Conservation (phyloP, 2,888 invertebrate species). For the Archaeoteleia sp. region DNA sequence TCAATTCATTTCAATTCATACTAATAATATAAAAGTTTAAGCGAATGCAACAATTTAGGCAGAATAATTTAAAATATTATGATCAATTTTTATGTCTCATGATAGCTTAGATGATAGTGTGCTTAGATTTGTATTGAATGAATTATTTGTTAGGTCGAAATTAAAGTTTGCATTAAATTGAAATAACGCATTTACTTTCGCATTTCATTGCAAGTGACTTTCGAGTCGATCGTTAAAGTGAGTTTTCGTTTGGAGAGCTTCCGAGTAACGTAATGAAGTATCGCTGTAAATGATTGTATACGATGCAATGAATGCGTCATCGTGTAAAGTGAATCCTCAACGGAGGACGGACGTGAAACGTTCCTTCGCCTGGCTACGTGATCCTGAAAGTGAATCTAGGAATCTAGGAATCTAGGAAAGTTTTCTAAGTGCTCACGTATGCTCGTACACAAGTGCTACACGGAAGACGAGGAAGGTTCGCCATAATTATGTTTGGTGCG, state of each 20-base stretch:
- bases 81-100: too few species aligned
- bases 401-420: conserved; percentile 55
- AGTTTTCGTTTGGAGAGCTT: conserved; percentile 22
- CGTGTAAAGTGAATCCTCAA: conserved; percentile 24
- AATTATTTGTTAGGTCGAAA: too few species aligned
- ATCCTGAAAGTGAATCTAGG: conserved; percentile 55
- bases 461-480: conserved; percentile 53
- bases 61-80: too few species aligned
- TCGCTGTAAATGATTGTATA: conserved; percentile 10
- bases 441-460: conserved; percentile 28
- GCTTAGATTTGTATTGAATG: too few species aligned
- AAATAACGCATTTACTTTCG: neutral
- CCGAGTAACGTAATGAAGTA: conserved; percentile 33
- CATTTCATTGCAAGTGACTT: conserved; percentile 4
- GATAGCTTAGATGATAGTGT: too few species aligned
- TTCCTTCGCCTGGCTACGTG: conserved; percentile 42
- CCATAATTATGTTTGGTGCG: conserved; percentile 52
- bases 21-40: too few species aligned
- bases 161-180: neutral
- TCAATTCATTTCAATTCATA: too few species aligned
- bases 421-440: conserved; percentile 52
- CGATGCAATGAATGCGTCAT: conserved; percentile 43
- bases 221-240: conserved; percentile 9
- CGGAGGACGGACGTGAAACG: conserved; percentile 26
- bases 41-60: too few species aligned